Conservation (phyloP, 2,113 vertebrate genomes). For the Pyrgilauda ruficollis region DNA sequence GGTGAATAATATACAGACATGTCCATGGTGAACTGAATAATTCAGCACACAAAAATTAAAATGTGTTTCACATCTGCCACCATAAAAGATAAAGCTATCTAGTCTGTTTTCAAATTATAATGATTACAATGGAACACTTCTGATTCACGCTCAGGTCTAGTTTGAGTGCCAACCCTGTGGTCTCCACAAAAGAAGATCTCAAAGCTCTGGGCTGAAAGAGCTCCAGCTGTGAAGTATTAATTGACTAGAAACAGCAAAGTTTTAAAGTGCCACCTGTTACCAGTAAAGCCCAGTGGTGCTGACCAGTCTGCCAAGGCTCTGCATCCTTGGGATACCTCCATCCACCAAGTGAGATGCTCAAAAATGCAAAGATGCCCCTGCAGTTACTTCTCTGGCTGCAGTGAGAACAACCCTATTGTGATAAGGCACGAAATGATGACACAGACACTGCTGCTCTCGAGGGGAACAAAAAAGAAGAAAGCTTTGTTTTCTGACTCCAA, state of each 20-base stretch:
- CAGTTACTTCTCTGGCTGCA: background rate
- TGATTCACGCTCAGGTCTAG: background rate
- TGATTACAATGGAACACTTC: conserved; percentile 4
- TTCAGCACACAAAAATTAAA: conserved; percentile 48
- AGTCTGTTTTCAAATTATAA: conserved; percentile 13
- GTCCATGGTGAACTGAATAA: conserved; percentile 30
- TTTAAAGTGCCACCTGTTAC: background rate
- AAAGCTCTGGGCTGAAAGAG: conserved; percentile 3
- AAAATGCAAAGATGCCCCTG: background rate
- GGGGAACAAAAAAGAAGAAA: too few relatives aligned
- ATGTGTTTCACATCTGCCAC: conserved; percentile 38
- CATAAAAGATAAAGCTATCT: conserved; percentile 7
- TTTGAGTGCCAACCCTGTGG: background rate
- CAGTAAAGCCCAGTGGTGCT: background rate
- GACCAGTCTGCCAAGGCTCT: background rate
- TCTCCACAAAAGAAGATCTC: background rate
- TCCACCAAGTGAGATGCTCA: background rate
- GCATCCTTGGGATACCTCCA: background rate
- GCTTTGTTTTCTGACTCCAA: too few relatives aligned
- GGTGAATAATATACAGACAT: background rate
- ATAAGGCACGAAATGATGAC: too few relatives aligned
- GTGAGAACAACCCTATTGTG: background rate
- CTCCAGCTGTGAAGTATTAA: conserved; percentile 8
- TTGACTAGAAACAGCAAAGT: background rate
- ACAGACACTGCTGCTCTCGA: too few relatives aligned